Evolutionary conservation across 2,888 invertebrate species (phyloP), one percentile per base, ranked within the genome.

Genomic region (Catocala fraxini): DNA sequence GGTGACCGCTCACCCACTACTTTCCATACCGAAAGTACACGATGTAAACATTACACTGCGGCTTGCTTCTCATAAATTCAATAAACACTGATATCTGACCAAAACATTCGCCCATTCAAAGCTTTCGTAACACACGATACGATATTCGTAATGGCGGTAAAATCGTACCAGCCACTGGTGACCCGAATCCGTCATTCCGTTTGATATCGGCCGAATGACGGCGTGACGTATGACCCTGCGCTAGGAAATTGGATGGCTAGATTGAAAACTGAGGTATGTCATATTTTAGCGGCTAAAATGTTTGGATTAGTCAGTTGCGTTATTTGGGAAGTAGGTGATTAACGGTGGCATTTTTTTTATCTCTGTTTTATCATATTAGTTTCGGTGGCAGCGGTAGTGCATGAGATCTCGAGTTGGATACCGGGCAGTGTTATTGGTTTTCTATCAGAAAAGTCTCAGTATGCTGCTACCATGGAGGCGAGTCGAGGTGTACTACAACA

Each of bases 181-280:
- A 73, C 73, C 73, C 67, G 63, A 46, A 67, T 76, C 62, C 55
- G 67, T 73, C 73, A 67, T 11, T 42, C 55, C 47, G 41, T 59
- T 59, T 47, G 63, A 66, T 64, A 59, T 42, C 53, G 13, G 35
- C 15, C 51, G 42, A 15, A 15, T 48, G 55, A 55, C 54, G 53
- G 12, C 57, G 25, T 15, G 11, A 51, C 48, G 48, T 47, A 34
- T 52, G 63, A 25, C 55, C 54, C 35, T 9, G 6, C 4, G 13
- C 41, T 13, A 62, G 73, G 77, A 76, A 76, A 74, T 74, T 73
- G 57, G 43, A 70, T 39, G 39, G 51, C 59, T 56, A 59, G 67
- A 74, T 74, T 58, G 34, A 59, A 59, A 67, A 73, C 9, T 46
- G n/a, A 15, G 7, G 35, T 39, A 15, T 7, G 7, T 15, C 25